Percentiles rank a stretch among this genome's conserved stretches.
phyloP scores from a whole-genome alignment of 2,113 vertebrate species.

The Danionella cerebrum region DNA sequence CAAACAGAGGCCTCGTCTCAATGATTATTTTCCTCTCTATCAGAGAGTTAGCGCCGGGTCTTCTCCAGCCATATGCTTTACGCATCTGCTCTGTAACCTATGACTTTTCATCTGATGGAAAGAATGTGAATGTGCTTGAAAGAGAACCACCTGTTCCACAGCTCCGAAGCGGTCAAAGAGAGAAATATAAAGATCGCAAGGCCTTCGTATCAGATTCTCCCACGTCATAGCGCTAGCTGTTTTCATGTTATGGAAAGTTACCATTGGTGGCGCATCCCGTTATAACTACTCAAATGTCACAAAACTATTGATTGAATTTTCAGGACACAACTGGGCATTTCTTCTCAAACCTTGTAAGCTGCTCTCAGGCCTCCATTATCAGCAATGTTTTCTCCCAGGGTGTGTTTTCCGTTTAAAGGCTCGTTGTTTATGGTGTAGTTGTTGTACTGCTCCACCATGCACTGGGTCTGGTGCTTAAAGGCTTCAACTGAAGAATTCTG shows the following conservation, averaged over 20 bases:
- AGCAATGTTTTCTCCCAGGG: conserved; percentile 92
- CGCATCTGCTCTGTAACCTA: conserved; percentile 41
- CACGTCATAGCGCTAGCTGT: not conserved
- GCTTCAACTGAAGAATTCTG: conserved; percentile 89
- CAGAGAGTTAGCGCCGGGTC: not conserved
- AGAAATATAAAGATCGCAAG: conserved; percentile 8
- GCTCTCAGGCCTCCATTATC: conserved; percentile 95
- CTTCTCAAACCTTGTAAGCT: conserved; percentile 75
- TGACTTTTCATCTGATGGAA: conserved; percentile 62
- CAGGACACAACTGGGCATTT: not conserved
- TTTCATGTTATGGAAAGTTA: not conserved
- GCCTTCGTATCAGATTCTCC: not conserved
- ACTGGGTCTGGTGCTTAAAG: conserved; percentile 85
- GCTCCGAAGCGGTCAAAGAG: conserved; percentile 33
- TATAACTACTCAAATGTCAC: not conserved
- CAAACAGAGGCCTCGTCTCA: not conserved
- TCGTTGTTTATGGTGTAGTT: conserved; percentile 87
- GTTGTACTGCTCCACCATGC: conserved; percentile 89
- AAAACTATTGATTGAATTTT: not conserved
- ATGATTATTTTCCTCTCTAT: not conserved
- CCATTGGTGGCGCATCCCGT: not conserved
- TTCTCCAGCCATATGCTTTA: conserved; percentile 36
- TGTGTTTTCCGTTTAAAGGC: conserved; percentile 84
- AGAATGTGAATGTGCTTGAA: conserved; percentile 56
- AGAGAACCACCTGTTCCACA: conserved; percentile 53